phyloP scores from a whole-genome alignment of 2,113 vertebrate species.

The Burhinus oedicnemus region DNA sequence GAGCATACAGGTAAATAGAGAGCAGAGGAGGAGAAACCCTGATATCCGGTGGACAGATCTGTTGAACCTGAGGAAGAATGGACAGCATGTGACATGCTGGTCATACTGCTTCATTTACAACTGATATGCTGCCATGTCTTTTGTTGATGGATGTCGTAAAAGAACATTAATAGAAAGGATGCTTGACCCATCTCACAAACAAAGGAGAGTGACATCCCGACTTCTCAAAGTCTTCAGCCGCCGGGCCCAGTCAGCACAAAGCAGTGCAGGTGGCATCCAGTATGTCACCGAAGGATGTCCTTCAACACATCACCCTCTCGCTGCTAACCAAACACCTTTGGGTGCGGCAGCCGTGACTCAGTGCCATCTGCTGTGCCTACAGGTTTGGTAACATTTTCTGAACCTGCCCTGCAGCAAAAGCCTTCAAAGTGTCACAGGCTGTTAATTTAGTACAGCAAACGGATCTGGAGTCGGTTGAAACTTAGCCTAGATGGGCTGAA shows the following conservation, averaged over 20 bases:
- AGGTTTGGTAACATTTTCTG: slow-evolving; percentile 61
- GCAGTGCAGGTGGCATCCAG: neutral
- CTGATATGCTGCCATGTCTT: accelerated
- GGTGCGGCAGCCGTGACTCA: neutral
- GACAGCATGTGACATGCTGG: neutral
- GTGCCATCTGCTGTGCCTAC: neutral
- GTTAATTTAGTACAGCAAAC: neutral
- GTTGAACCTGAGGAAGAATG: neutral
- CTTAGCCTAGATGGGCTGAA: neutral
- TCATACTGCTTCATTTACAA: neutral
- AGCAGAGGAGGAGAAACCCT: neutral
- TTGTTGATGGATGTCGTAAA: neutral
- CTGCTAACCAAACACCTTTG: neutral
- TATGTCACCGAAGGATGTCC: neutral
- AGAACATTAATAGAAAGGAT: neutral
- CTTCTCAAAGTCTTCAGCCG: neutral
- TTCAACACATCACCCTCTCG: neutral
- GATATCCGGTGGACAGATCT: neutral
- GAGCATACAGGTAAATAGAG: neutral
- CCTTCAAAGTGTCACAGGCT: neutral
- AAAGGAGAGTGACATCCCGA: neutral
- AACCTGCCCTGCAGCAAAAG: neutral
- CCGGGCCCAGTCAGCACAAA: neutral
- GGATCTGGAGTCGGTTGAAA: neutral
- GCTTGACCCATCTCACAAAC: neutral